Base-by-base conservation (phyloP, 2,888 invertebrate species). In the Macrophya alboannulata region DNA sequence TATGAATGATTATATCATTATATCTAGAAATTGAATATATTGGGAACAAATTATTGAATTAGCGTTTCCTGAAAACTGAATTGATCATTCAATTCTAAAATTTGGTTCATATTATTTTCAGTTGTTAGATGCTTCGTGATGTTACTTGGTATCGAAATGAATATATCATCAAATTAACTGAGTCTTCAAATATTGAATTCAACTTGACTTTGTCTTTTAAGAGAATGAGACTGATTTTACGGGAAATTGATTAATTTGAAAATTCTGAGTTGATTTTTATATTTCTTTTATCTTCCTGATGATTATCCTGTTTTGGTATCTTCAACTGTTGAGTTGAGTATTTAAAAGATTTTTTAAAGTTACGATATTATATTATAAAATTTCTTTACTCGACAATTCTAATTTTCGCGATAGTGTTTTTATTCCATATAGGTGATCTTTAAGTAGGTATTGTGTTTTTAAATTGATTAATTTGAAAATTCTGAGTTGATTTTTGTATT, bases 191-290 rank as follows among this genome's bases (percentile, higher is more conserved):
- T 77, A 37, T 77, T 31, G n/a, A 51, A 55, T 15, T 77, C 55
- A 77, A 37, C 31, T 77, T 51, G 77, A 77, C n/a, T 37, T 12
- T 37, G 12, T 21, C 21, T 72, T 17, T 17, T 9, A 8, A 43
- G n/a, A 72, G 10, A 76, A 45, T 9, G 1, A 76, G 45, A n/a
- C 21, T 43, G 15, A 76, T 51, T 76, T 51, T 17, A 31, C 6
- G 31, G 1, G n/a, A 51, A 55, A 55, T 6, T 31, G 31, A 31
- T 51, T 31, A 55, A 31, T 37, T 51, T 43, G n/a, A 17, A 40
- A 79, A 79, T 79, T 59, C 25, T 40, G 40, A 79, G 37, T 79
- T 59, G 55, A 40, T 59, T 10, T 59, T 79, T n/a, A 40, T 8
- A 31, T 37, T 40, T 12, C 10, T 8, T 79, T 9, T 15, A 79